phyloP scores from a whole-genome alignment of 2,888 invertebrate genomes.

The Rhingia rostrata region DNA sequence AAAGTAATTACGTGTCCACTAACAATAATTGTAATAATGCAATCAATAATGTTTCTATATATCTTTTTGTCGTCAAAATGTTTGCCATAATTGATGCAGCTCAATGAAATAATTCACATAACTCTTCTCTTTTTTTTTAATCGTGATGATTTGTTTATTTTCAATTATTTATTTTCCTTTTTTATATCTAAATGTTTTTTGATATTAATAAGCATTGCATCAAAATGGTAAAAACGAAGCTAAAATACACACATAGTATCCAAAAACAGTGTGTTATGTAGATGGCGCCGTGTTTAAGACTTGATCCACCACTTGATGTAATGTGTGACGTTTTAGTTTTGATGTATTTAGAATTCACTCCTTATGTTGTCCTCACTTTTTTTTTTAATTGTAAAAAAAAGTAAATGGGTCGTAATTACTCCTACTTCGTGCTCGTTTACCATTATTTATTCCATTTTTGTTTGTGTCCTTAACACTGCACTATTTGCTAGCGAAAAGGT shows the following conservation, averaged over 20 bases:
- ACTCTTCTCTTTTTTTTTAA: slow-evolving; percentile 47
- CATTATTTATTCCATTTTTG: slow-evolving; percentile 35
- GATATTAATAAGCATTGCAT: slow-evolving; percentile 55
- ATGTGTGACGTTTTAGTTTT: slow-evolving; percentile 37
- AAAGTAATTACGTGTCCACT: slow-evolving; percentile 86
- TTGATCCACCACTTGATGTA: slow-evolving; percentile 64
- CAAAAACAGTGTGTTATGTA: slow-evolving; percentile 36
- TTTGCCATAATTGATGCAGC: slow-evolving; percentile 76
- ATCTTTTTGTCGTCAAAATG: slow-evolving; percentile 73
- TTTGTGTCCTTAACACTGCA: slow-evolving; percentile 7
- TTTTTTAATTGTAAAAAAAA: slow-evolving; percentile 76
- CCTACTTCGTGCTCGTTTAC: slow-evolving; percentile 41
- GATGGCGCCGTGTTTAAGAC: slow-evolving; percentile 55
- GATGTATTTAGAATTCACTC: slow-evolving; percentile 30
- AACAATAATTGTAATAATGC: slow-evolving; percentile 75
- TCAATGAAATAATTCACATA: slow-evolving; percentile 82
- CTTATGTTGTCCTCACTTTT: slow-evolving; percentile 76
- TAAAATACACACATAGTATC: slow-evolving; percentile 39
- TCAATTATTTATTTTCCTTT: slow-evolving; percentile 11
- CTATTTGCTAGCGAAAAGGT: slow-evolving; percentile 66
- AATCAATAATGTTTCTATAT: slow-evolving; percentile 75
- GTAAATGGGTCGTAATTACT: slow-evolving; percentile 41
- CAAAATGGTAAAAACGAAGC: slow-evolving; percentile 66
- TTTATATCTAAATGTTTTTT: slow-evolving; percentile 40
- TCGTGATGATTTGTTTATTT: slow-evolving; percentile 3